Conservation (phyloP, 2,113 vertebrate genomes). For the Python bivittatus region DNA sequence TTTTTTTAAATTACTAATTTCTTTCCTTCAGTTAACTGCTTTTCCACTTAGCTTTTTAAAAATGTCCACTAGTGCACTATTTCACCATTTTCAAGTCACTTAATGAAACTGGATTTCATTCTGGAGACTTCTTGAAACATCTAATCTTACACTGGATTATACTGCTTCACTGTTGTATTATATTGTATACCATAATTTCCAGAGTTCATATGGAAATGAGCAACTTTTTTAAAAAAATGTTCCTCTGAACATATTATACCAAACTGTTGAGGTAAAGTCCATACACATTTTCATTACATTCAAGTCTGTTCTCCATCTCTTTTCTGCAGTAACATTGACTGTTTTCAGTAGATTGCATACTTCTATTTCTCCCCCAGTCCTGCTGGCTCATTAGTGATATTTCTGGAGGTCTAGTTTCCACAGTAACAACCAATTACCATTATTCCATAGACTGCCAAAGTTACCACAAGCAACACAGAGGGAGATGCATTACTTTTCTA, state of each 20-base stretch:
- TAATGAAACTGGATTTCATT: neutral
- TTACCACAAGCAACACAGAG: slow-evolving; percentile 72
- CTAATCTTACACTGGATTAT: neutral
- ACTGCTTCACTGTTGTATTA: neutral
- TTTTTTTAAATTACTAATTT: no score
- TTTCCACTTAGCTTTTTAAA: no score
- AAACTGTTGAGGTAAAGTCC: neutral
- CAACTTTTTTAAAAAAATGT: slow-evolving; percentile 24
- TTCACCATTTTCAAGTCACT: neutral
- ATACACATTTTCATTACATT: neutral
- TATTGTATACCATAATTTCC: neutral
- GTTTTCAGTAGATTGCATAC: slow-evolving; percentile 64
- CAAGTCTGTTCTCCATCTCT: slow-evolving; percentile 8
- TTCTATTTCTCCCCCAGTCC: slow-evolving; percentile 69
- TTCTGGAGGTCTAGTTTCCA: slow-evolving; percentile 78
- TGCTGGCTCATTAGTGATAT: slow-evolving; percentile 73
- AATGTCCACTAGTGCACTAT: neutral
- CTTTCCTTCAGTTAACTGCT: no score
- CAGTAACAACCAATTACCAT: slow-evolving; percentile 77
- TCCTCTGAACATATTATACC: slow-evolving; percentile 17
- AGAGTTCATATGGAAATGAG: slow-evolving; percentile 1
- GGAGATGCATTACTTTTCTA: slow-evolving; percentile 70
- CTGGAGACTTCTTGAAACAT: neutral
- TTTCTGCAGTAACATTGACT: slow-evolving; percentile 52
- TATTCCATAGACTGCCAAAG: slow-evolving; percentile 74